Conservation (phyloP, 1,140 invertebrate species). For the Leptoteleia sp. region DNA sequence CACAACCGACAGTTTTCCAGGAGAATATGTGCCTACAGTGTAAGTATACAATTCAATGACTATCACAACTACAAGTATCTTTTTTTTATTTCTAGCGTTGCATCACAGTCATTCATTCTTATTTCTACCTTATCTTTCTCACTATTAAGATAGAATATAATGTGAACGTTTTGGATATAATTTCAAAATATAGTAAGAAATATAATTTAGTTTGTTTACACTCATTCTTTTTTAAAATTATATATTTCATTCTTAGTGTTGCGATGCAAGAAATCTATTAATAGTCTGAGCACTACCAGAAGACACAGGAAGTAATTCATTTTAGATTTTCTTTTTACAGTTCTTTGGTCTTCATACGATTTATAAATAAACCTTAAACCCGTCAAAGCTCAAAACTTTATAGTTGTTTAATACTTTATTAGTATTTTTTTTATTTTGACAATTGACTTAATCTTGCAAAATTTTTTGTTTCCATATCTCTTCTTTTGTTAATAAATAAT, state of each 20-base stretch:
- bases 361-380: conserved; percentile 67
- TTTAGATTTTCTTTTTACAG: conserved; percentile 72
- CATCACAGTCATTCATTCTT: conserved; percentile 1
- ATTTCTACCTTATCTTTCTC: neutral
- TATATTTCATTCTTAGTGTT: conserved; percentile 63
- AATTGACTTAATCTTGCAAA: conserved; percentile 16
- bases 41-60: conserved; percentile 82
- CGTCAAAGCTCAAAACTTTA: conserved; percentile 44
- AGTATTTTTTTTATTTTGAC: conserved; percentile 47
- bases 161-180: too few relatives aligned
- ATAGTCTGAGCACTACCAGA: conserved; percentile 73
- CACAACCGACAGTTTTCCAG: conserved; percentile 99
- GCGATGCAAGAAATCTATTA: conserved; percentile 74
- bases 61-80: conserved; percentile 1
- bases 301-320: conserved; percentile 77
- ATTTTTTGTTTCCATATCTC: conserved; percentile 1
- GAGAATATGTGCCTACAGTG: conserved; percentile 98
- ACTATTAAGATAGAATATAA: too few relatives aligned
- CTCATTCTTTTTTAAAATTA: conserved; percentile 43
- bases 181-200: too few relatives aligned
- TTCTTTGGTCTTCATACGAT: conserved; percentile 64
- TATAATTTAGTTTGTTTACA: conserved; percentile 44
- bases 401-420: conserved; percentile 43
- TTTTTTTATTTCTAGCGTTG: neutral
- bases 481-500: too few relatives aligned